Conservation (phyloP, 2,113 vertebrate species). For the Benthochromis sp. region DNA sequence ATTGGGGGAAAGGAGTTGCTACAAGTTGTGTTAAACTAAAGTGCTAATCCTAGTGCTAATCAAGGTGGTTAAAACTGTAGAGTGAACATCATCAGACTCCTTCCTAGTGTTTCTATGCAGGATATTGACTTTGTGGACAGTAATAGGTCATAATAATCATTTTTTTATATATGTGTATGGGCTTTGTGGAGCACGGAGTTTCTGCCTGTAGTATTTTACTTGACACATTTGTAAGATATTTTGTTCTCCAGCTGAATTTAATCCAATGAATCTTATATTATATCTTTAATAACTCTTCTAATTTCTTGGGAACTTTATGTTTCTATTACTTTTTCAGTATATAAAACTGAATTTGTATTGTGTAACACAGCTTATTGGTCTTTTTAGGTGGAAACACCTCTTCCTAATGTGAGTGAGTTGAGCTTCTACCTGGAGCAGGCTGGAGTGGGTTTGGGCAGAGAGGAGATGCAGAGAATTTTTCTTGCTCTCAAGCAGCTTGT, state of each 20-base stretch:
- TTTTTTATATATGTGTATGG: background rate
- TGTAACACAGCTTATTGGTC: background rate
- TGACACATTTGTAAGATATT: background rate
- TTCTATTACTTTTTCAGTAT: background rate
- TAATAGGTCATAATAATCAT: background rate
- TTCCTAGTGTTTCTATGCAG: background rate
- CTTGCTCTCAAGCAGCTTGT: constrained; percentile 86
- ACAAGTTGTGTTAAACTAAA: background rate
- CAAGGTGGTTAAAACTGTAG: background rate
- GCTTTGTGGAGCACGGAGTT: background rate
- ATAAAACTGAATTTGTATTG: background rate
- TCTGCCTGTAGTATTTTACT: background rate
- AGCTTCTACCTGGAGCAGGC: constrained; percentile 88
- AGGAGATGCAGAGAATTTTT: constrained; percentile 83
- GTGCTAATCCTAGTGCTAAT: background rate
- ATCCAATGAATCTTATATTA: background rate
- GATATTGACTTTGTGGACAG: background rate
- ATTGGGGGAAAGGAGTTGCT: background rate
- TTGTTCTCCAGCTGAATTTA: background rate
- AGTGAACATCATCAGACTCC: background rate
- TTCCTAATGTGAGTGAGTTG: constrained; percentile 85
- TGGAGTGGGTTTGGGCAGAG: constrained; percentile 79
- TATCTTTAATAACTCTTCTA: background rate
- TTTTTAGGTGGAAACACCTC: constrained; percentile 70
- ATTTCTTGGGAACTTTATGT: background rate